These are phyloP conservation scores for Telmatherina bonti DNA, from an alignment of 2,797 vertebrate species.

Conservation along the genomic window DNA sequence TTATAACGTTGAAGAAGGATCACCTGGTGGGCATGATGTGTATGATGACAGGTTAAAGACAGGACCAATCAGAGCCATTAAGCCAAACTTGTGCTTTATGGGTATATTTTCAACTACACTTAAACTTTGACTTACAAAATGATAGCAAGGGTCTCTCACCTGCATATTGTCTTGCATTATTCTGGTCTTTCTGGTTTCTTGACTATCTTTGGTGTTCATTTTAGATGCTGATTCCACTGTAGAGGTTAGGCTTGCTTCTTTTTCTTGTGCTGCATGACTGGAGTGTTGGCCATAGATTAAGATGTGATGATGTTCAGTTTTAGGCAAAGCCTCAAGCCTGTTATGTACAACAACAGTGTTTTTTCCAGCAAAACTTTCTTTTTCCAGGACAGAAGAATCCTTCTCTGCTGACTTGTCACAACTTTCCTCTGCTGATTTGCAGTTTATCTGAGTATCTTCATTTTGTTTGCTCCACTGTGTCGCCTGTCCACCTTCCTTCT, in stretches of 20 bases:
- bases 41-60: too few relatives aligned
- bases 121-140: not conserved
- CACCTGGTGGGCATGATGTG: too few relatives aligned
- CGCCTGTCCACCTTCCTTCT: not conserved
- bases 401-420: constrained; percentile 8
- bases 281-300: constrained; percentile 2
- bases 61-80: too few relatives aligned
- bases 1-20: too few relatives aligned
- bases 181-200: constrained; percentile 1
- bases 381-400: not conserved
- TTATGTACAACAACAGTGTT: not conserved
- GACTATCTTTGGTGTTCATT: constrained; percentile 11
- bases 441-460: not conserved
- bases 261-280: not conserved
- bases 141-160: constrained; percentile 42
- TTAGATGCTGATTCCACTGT: constrained; percentile 7
- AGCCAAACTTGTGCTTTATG: not conserved
- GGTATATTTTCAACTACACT: not conserved
- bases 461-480: not conserved
- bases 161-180: not conserved
- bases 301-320: constrained; percentile 10
- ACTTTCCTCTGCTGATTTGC: not conserved
- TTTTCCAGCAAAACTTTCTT: not conserved
- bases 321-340: not conserved
- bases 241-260: not conserved